These are phyloP conservation scores for Aphidius ervi DNA, from an alignment of 1,140 invertebrate genomes.

Conservation along the genomic window DNA sequence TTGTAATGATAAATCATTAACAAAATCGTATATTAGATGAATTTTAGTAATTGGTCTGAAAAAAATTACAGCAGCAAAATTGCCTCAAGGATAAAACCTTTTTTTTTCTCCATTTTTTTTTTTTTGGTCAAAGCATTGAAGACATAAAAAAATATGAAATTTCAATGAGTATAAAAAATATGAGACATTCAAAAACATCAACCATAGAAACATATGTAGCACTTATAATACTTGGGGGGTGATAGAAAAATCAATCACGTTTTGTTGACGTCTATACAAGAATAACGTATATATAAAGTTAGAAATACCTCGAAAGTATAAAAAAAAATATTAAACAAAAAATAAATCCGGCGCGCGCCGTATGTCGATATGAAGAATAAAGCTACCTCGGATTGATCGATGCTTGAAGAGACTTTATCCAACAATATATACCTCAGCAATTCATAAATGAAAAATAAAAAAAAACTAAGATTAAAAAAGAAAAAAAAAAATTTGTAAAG, in stretches of 20 bases:
- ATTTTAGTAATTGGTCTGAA: constrained; percentile 43
- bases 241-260: constrained; percentile 43
- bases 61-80: constrained; percentile 32
- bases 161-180: constrained; percentile 6
- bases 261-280: constrained; percentile 33
- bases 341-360: constrained; percentile 22
- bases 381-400: constrained; percentile 15
- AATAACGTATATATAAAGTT: constrained; percentile 15
- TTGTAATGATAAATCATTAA: constrained; percentile 55
- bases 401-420: background rate
- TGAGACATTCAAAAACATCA: constrained; percentile 15
- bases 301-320: background rate
- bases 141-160: constrained; percentile 5
- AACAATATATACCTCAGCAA: too few relatives aligned
- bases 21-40: constrained; percentile 50
- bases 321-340: background rate
- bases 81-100: constrained; percentile 28
- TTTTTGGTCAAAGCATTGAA: constrained; percentile 7
- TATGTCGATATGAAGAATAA: constrained; percentile 30
- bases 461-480: too few relatives aligned
- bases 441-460: too few relatives aligned
- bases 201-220: constrained; percentile 35
- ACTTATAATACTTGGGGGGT: constrained; percentile 20
- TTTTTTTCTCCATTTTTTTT: background rate
- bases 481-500: too few relatives aligned